Conservation (phyloP, 2,888 invertebrate species). For the Rhimphoctona megacephalus region DNA sequence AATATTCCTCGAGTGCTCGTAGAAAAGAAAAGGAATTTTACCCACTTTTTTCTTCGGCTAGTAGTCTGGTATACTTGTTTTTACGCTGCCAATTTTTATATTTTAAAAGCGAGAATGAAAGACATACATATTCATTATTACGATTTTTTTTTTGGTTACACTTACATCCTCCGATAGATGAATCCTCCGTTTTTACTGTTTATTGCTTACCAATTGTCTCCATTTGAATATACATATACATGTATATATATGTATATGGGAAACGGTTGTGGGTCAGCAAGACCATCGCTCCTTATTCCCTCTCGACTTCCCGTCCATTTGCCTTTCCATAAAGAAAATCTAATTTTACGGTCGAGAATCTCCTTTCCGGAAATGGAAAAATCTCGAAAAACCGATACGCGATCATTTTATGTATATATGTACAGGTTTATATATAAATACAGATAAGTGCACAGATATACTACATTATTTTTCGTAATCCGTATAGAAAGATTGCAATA, state of each 20-base stretch:
- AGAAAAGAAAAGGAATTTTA: too few species aligned
- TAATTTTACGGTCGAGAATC: constrained; percentile 30
- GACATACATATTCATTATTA: background rate
- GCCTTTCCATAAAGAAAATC: constrained; percentile 35
- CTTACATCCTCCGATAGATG: background rate
- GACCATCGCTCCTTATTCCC: constrained; percentile 6
- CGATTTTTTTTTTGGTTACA: background rate
- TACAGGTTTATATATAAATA: background rate
- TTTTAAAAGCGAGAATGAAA: background rate
- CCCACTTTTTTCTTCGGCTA: too few species aligned
- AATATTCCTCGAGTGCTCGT: too few species aligned
- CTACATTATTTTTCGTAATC: background rate
- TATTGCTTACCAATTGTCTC: background rate
- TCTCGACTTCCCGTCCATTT: constrained; percentile 20
- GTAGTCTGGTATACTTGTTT: background rate
- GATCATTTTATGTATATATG: background rate
- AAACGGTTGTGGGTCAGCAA: background rate
- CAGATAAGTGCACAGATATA: background rate
- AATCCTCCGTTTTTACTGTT: background rate
- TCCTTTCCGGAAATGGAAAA: constrained; percentile 12
- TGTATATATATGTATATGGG: background rate
- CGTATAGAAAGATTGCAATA: constrained; percentile 8
- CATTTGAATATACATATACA: background rate
- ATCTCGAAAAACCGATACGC: constrained; percentile 7
- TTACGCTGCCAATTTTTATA: background rate